Base-by-base conservation (phyloP, 2,888 invertebrate genomes). In the Caenorhabditis sulstoni region DNA sequence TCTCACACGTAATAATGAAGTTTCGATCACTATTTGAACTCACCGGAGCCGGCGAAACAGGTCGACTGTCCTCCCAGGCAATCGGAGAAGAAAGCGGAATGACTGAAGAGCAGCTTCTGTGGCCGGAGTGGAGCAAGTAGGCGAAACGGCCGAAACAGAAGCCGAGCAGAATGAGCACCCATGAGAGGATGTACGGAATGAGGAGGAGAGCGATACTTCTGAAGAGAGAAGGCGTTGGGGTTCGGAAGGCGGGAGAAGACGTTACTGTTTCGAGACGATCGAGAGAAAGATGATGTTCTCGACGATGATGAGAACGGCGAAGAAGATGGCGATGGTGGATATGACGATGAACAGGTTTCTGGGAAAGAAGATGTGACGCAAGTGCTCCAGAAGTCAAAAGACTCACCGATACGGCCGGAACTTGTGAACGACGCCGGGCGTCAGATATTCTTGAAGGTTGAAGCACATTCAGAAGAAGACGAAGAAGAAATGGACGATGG, bases 151-250 rank as follows among this genome's bases (percentile, higher is more conserved):
- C 79, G 22, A 79, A 79, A n/a, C 70, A 67, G 41, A 61, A 65
- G 7, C 79, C 79, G 9, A 79, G 52, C 18, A 73, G 23, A 47
- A 81, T 67, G n/a, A 81, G 47, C 5, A 76, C 61, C 76, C 75
- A 81, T 11, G 80, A 81, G 20, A 81, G 58, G n/a, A 81, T 52
- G 47, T 81, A 81, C 3, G 80, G 80, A 11, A 81, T 29, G 3
- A 81, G 59, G 12, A 81, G 64, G 0, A 81, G 67, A 1, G 58
- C 45, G 11, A 73, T 53, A 41, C 73, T 75, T 76, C 80, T 81
- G 74, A 37, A 74, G 22, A 7, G 1, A 12, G 35, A 12, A n/a
- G 41, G 22, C 35, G n/a, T 49, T 16, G 35, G 4, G n/a, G 14
- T 35, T 3, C 8, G 39, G 14, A 67, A 57, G 41, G n/a, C 11